Evolutionary conservation across 2,797 vertebrate species (phyloP).

Genomic region (Sebastes melanostomus): DNA sequence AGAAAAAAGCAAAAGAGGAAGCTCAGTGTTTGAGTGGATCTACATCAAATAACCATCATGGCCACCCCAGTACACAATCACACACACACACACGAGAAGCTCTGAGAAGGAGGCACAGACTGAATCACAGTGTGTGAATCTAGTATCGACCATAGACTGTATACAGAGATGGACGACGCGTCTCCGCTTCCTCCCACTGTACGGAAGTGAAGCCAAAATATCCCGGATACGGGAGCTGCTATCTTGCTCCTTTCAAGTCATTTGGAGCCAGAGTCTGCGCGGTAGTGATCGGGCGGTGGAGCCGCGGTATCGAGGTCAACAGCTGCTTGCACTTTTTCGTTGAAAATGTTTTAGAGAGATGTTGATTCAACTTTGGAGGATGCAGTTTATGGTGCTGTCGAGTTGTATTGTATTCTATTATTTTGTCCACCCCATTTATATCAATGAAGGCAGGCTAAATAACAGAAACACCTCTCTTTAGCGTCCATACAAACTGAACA

Average conservation of each 20-base stretch:
- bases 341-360: neutral
- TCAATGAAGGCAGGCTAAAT: neutral
- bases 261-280: too few relatives aligned
- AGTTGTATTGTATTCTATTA: neutral
- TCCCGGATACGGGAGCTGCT: too few relatives aligned
- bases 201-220: too few relatives aligned
- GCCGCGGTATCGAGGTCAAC: neutral
- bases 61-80: neutral
- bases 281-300: too few relatives aligned
- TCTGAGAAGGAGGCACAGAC: neutral
- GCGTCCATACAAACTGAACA: neutral
- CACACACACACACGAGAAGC: neutral
- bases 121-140: neutral
- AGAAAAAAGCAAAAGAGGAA: neutral
- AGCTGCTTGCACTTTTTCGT: neutral
- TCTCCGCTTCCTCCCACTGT: too few relatives aligned
- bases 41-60: neutral
- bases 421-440: neutral
- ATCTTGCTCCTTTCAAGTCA: too few relatives aligned
- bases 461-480: neutral
- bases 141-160: too few relatives aligned
- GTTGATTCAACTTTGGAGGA: neutral
- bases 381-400: neutral
- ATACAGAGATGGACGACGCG: too few relatives aligned
- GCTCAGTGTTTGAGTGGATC: neutral